Percentiles rank a stretch among this genome's conserved stretches.
Evolutionary conservation across 2,888 invertebrate genomes (phyloP).

Genomic region (Ectropis crepuscularia): DNA sequence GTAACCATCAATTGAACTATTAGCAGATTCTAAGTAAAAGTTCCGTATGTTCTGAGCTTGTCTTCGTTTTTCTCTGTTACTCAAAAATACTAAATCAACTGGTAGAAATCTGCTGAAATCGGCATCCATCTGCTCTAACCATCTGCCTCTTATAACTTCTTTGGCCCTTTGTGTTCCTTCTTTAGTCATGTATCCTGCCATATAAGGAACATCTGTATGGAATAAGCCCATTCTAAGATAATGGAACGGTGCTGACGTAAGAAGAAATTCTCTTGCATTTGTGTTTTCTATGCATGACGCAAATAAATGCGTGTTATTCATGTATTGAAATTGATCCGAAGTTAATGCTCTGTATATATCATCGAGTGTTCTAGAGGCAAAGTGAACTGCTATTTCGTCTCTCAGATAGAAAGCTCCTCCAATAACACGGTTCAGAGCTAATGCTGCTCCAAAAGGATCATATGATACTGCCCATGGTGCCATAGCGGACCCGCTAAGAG

Average conservation of each 20-base stretch:
- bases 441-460: constrained; percentile 4
- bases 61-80: not conserved
- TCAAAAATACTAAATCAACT: constrained; percentile 6
- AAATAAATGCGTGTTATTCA: constrained; percentile 15
- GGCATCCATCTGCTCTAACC: constrained; percentile 22
- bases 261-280: not conserved
- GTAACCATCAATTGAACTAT: not conserved
- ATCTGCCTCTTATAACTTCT: constrained; percentile 14
- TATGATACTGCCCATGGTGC: constrained; percentile 28
- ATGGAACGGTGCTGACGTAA: not conserved
- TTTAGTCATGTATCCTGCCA: constrained; percentile 2
- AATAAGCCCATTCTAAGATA: not conserved
- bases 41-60: not conserved
- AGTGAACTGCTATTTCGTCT: not conserved
- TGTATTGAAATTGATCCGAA: not conserved
- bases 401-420: not conserved
- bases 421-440: not conserved
- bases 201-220: constrained; percentile 1
- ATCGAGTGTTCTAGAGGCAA: not conserved
- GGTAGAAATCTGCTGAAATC: constrained; percentile 5
- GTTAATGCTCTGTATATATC: not conserved
- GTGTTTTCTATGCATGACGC: constrained; percentile 8
- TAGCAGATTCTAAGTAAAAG: constrained; percentile 3
- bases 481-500: constrained; percentile 64
- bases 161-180: constrained; percentile 11